Evolutionary conservation across 2,797 vertebrate genomes (phyloP), one percentile per base, ranked within the genome.

Genomic region (Schizopygopsis malacanthus): DNA sequence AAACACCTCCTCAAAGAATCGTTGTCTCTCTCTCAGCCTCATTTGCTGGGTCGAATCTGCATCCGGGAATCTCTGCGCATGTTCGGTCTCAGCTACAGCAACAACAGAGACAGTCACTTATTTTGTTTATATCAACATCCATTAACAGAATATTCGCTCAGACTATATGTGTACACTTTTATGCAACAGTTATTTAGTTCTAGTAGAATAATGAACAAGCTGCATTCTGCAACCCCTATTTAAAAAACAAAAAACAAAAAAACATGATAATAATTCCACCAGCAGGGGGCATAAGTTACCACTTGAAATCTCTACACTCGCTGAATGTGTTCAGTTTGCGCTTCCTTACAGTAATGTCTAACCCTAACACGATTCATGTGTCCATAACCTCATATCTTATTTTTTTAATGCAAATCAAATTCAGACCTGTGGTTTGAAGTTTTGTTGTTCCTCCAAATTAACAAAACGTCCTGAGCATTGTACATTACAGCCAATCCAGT

Each of bases 1-100:
- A 93, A 98, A 97, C 91, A 97, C 97, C 89, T 99, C 98, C 91
- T 99, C 98, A 3, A 99, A 99, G 94, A 99, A 99, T 45, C 96
- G 97, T 89, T 99, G 98, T 79, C 97, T 94, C 79, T 99, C 98
- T 79, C 96, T 94, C 18, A 97, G 91, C 80, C 96, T 98, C 82
- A 97, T 94, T 92, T 98, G 97, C 90, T 97, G 97, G 2, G 95
- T 91, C 0, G 93, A 9, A 0, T 98, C 97, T 91, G 96, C 87
- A 39, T 94, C 95, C 37, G 94, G 88, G 72, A 93, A 93, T 85
- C 92, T 95, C 91, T 93, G 96, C 78, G 92, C 89, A 50, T 95
- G 96, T 92, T 95, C 95, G 0, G 93, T 92, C 90, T 97, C 95
- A 0, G 95, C 96, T 97, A 92, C 22, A 80, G 76, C 28, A 67